A percentile compares a stretch with the other conserved stretches of the same genome.
Conservation (phyloP, 2,113 vertebrate species). For the Ginglymostoma cirratum region DNA sequence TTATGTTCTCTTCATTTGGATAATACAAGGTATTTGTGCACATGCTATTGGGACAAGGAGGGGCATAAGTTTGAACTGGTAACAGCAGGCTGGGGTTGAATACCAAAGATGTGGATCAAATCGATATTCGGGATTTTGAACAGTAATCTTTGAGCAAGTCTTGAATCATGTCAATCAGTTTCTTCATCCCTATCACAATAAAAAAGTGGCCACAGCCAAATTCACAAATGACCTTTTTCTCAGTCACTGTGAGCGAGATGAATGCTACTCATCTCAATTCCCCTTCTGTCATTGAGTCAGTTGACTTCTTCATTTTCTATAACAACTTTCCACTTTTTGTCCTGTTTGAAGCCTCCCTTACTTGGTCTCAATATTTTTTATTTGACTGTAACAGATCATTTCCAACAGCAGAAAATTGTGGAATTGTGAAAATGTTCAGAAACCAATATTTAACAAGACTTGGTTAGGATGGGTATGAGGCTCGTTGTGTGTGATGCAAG, state of each 20-base stretch:
- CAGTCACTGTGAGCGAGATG: neutral
- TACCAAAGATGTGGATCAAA: neutral
- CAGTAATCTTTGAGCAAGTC: neutral
- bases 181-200: neutral
- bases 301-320: neutral
- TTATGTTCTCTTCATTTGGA: neutral
- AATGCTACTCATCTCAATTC: neutral
- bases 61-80: neutral
- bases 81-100: neutral
- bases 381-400: neutral
- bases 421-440: too few relatives aligned
- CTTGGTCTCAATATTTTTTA: neutral
- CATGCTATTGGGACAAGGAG: neutral
- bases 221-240: neutral
- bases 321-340: neutral
- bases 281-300: neutral
- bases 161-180: neutral
- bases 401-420: neutral
- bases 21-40: neutral
- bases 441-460: too few relatives aligned
- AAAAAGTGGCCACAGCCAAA: neutral
- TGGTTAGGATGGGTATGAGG: too few relatives aligned
- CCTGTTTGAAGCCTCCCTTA: neutral
- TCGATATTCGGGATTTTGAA: neutral
- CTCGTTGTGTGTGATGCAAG: too few relatives aligned